A percentile compares a stretch with the other conserved stretches of the same genome.
These are phyloP conservation scores for Mobula birostris DNA, from an alignment of 2,113 vertebrate species.

Conservation along the genomic window DNA sequence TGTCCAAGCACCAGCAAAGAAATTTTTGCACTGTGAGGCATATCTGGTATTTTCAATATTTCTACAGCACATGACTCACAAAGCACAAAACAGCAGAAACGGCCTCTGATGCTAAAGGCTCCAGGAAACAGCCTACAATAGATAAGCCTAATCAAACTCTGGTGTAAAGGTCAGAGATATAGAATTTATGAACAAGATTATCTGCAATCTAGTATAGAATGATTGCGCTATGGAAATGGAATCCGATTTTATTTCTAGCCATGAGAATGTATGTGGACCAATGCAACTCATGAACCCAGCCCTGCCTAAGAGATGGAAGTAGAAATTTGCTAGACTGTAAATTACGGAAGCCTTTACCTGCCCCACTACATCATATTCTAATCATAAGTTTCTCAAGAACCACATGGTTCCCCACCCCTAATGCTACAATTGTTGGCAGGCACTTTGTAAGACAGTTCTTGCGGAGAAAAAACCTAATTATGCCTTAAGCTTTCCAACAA, in stretches of 20 bases:
- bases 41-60: neutral
- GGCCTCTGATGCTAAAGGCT: neutral
- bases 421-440: too few relatives aligned
- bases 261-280: neutral
- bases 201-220: neutral
- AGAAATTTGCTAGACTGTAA: too few relatives aligned
- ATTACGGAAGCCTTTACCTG: too few relatives aligned
- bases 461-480: too few relatives aligned
- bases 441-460: too few relatives aligned
- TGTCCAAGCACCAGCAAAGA: neutral
- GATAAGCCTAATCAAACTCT: neutral
- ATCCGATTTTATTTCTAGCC: neutral
- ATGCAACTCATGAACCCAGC: too few relatives aligned
- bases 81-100: neutral
- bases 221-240: neutral
- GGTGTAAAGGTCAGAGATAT: neutral
- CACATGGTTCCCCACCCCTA: too few relatives aligned
- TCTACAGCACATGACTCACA: neutral
- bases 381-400: too few relatives aligned
- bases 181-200: neutral
- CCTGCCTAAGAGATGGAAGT: too few relatives aligned
- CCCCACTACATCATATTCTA: too few relatives aligned
- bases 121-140: neutral
- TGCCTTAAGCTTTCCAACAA: too few relatives aligned
- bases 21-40: neutral